phyloP scores from a whole-genome alignment of 2,888 invertebrate genomes.

The Agrochola litura region DNA sequence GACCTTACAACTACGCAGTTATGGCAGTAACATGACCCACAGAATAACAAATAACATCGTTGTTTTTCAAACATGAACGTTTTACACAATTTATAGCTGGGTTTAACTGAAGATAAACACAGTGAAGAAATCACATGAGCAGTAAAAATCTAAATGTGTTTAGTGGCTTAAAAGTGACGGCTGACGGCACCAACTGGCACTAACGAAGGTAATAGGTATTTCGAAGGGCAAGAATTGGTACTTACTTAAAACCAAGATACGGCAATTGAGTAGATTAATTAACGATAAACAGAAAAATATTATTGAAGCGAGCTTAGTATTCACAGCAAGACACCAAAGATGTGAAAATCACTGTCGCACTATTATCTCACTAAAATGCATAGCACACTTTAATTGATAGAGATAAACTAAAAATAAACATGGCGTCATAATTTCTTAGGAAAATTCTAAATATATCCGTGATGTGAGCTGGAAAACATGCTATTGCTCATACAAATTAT shows the following conservation, averaged over 20 bases:
- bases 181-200: constrained; percentile 22
- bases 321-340: background rate
- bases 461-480: constrained; percentile 63
- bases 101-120: constrained; percentile 44
- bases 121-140: constrained; percentile 27
- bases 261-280: too few species aligned
- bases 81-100: constrained; percentile 39
- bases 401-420: constrained; percentile 66
- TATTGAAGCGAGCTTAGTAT: background rate
- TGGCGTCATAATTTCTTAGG: constrained; percentile 65
- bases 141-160: constrained; percentile 39
- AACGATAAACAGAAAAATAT: background rate
- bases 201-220: background rate
- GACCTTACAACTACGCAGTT: too few species aligned
- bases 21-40: constrained; percentile 11
- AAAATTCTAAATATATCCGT: constrained; percentile 70
- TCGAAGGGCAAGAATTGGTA: background rate
- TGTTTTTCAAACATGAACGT: constrained; percentile 38
- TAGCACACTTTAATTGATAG: constrained; percentile 22
- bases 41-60: constrained; percentile 16
- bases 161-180: constrained; percentile 8
- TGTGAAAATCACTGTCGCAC: background rate
- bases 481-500: constrained; percentile 52
- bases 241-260: background rate
- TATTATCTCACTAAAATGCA: constrained; percentile 31